Percentiles rank a stretch among this genome's conserved stretches.
These are phyloP conservation scores for Coluber constrictor DNA, from an alignment of 2,797 vertebrate genomes.

Conservation along the genomic window DNA sequence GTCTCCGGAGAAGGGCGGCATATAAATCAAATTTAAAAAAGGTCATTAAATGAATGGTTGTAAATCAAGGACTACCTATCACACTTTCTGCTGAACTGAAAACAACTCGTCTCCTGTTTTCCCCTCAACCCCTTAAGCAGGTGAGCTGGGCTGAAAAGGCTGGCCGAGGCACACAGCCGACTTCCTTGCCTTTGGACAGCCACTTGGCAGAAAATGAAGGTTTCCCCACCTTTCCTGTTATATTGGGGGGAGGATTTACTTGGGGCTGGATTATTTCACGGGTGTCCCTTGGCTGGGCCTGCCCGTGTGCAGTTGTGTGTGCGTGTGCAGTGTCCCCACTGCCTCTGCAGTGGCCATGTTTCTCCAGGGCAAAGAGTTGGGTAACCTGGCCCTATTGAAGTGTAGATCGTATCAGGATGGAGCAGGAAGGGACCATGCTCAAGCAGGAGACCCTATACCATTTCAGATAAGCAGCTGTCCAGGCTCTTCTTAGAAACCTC, in stretches of 20 bases:
- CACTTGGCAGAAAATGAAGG: too few species aligned
- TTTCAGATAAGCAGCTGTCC: too few species aligned
- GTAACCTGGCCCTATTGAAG: neutral
- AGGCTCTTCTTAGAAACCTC: too few species aligned
- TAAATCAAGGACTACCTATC: neutral
- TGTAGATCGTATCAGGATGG: neutral
- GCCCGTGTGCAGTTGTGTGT: accelerated
- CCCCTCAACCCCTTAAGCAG: neutral
- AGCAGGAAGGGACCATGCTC: too few species aligned
- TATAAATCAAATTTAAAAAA: too few species aligned
- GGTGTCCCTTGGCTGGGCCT: neutral
- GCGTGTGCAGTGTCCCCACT: too few species aligned
- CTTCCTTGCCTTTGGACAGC: neutral
- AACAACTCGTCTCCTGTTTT: neutral
- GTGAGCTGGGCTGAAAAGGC: neutral
- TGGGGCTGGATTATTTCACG: too few species aligned
- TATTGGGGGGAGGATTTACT: too few species aligned
- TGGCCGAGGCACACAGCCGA: neutral
- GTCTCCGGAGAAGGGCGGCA: too few species aligned
- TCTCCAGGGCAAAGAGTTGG: neutral
- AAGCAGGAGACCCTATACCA: too few species aligned
- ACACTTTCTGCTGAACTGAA: neutral
- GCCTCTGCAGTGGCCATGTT: too few species aligned
- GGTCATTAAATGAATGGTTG: neutral
- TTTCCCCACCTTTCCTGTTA: neutral